A percentile compares a stretch with the other conserved stretches of the same genome.
Evolutionary conservation across 2,113 vertebrate genomes (phyloP).

Genomic region (Brachypteracias leptosomus): DNA sequence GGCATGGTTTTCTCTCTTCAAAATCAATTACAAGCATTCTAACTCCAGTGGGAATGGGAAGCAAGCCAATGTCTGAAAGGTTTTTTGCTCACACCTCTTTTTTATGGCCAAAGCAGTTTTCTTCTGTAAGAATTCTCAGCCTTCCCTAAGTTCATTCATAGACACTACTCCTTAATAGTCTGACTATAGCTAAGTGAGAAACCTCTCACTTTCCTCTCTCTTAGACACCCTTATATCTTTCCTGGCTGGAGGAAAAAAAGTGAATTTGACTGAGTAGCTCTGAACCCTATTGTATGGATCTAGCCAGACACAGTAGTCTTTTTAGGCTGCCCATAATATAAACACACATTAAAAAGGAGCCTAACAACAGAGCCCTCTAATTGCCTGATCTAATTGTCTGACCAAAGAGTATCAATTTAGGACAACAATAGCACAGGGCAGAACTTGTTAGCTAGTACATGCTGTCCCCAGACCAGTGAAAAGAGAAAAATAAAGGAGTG

Average conservation of each 20-base stretch:
- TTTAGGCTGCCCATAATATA: background rate
- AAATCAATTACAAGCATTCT: conserved; percentile 9
- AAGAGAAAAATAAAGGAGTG: conserved; percentile 14
- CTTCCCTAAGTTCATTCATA: background rate
- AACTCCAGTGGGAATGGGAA: background rate
- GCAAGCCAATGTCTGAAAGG: background rate
- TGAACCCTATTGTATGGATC: background rate
- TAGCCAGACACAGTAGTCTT: background rate
- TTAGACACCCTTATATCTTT: background rate
- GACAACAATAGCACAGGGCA: conserved; percentile 27
- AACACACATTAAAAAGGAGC: background rate
- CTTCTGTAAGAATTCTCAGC: background rate
- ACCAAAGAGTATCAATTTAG: conserved; percentile 37
- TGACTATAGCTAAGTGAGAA: background rate
- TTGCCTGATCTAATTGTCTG: conserved; percentile 20
- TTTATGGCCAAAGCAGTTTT: background rate
- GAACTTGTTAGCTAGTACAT: conserved; percentile 30
- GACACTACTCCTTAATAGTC: background rate
- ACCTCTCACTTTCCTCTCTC: background rate
- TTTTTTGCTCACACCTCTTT: conserved; percentile 5
- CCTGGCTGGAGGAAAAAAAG: background rate
- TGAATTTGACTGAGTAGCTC: background rate
- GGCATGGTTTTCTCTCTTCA: background rate
- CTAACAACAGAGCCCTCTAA: background rate
- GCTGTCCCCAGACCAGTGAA: conserved; percentile 15